Base-by-base conservation (phyloP, 2,113 vertebrate species). In the Psilopogon haemacephalus region DNA sequence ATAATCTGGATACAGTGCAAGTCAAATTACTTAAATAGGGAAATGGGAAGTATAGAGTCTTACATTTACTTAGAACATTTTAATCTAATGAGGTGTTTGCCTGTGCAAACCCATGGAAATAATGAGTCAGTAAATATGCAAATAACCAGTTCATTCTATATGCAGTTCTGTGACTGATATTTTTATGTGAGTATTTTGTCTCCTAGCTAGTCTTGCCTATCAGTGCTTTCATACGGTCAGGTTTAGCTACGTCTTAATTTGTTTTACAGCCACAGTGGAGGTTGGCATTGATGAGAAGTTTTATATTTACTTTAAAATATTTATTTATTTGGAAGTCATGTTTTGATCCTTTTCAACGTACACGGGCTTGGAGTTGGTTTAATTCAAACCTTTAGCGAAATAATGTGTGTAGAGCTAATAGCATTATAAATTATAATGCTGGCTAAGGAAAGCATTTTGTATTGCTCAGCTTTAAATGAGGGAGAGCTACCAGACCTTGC, bases 31-130 rank as follows among this genome's bases (percentile, higher is more conserved):
- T 90, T 46, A 77, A 75, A 58, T 38, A 69, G 70, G 54, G n/a
- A 77, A 81, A 80, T 78, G n/a, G 12, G 52, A 73, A 88, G 40
- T 58, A n/a, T 86, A 59, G 80, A 67, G 32, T 63, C 35, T 89
- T 77, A 23, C 64, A 69, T 94, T 93, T 92, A 58, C 85, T 82
- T 70, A 38, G 42, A 63, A 52, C 54, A 33, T 93, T 95, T 89
- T 69, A 93, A 76, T 88, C 42, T 92, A 69, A 77, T 89, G 85
- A 81, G 55, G 23, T 78, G 32, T 82, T 85, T 82, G 38, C 83
- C 38, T 91, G 8, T 93, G 67, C 69, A 95, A 91, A 84, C 38
- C 38, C 42, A 37, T 52, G 62, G 74, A 83, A 93, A 79, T 94
- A 88, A 73, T 59, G n/a, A 69, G 44, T 76, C 48, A 90, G 65